Evolutionary conservation across 2,113 vertebrate species (phyloP).

Genomic region (Pseudolaguvia tuberculata): DNA sequence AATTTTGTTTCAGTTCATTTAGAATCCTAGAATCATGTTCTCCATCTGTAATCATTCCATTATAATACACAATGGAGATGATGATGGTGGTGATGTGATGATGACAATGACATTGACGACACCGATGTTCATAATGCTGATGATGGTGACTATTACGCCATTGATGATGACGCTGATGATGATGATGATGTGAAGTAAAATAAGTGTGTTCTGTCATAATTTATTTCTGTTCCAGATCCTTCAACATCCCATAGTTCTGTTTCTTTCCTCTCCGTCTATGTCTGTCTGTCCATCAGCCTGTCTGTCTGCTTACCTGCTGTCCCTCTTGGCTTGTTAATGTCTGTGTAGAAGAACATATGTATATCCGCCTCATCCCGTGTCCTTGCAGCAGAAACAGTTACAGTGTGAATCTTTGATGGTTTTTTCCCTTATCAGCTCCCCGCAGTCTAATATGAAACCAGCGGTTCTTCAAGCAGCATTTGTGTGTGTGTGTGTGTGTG

Average conservation of each 20-base stretch:
- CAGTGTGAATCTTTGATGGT: not conserved
- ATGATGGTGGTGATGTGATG: too few species aligned
- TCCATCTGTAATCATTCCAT: not conserved
- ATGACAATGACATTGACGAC: too few species aligned
- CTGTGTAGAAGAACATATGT: not conserved
- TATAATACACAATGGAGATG: not conserved
- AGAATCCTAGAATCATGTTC: too few species aligned
- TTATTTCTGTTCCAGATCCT: not conserved
- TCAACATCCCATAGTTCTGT: not conserved
- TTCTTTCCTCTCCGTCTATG: not conserved
- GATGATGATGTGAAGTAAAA: too few species aligned
- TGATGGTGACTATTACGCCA: too few species aligned
- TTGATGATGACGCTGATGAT: too few species aligned
- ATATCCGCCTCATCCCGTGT: not conserved
- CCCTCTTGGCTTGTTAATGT: not conserved
- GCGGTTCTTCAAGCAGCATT: not conserved
- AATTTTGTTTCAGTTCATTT: too few species aligned
- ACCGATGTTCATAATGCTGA: too few species aligned
- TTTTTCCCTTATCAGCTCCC: not conserved
- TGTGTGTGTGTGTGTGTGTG: too few species aligned
- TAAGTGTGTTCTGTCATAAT: not conserved
- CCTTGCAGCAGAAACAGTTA: not conserved
- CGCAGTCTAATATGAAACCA: not conserved
- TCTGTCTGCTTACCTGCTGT: not conserved
- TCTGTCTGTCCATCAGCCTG: not conserved